Percentiles rank a stretch among this genome's conserved stretches.
Evolutionary conservation across 1,140 invertebrate species (phyloP).

Genomic region (Mycetomoellerius zeteki): DNA sequence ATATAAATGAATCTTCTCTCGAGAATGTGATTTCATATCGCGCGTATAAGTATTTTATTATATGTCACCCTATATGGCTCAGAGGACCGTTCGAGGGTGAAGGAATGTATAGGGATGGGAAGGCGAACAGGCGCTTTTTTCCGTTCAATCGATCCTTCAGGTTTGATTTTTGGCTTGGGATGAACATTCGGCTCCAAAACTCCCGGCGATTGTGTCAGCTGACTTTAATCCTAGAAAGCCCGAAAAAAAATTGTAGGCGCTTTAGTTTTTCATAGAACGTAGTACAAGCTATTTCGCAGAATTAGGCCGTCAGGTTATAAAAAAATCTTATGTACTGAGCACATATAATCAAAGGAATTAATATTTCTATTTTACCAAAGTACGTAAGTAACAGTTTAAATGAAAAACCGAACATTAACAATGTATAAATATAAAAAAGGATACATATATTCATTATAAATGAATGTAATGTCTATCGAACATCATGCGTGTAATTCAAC

Average conservation of each 20-base stretch:
- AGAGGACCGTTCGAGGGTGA: constrained; percentile 16
- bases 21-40: neutral
- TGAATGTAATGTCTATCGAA: neutral
- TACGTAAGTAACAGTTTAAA: neutral
- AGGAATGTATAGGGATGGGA: constrained; percentile 17
- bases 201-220: constrained; percentile 11
- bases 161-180: constrained; percentile 57
- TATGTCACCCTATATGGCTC: neutral
- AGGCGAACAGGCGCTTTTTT: constrained; percentile 39
- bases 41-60: constrained; percentile 29
- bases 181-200: constrained; percentile 33
- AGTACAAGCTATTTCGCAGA: neutral
- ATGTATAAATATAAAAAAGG: neutral
- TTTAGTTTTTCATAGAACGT: constrained; percentile 11
- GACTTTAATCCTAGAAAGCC: constrained; percentile 44
- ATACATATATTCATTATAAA: constrained; percentile 10
- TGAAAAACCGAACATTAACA: neutral
- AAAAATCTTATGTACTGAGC: neutral
- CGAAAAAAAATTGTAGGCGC: constrained; percentile 27
- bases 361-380: neutral
- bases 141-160: constrained; percentile 53
- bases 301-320: neutral
- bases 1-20: neutral
- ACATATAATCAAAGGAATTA: too few relatives aligned
- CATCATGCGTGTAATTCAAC: neutral